Base-by-base conservation (phyloP, 2,888 invertebrate genomes). In the Epinotia demarniana region DNA sequence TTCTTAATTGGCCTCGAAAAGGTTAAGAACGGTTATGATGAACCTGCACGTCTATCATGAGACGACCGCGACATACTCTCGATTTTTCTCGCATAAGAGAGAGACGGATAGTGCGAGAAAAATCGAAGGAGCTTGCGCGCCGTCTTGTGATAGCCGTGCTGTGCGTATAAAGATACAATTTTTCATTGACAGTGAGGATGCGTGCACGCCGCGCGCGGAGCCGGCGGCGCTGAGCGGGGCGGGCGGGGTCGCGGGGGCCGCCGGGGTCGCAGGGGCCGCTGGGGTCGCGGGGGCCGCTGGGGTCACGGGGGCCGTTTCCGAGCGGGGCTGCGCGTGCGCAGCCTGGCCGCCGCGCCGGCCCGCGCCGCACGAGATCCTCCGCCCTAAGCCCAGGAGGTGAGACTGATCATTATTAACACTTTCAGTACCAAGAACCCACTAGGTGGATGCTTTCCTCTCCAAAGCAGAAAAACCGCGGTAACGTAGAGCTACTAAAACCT, bases 351-450 rank as follows among this genome's bases (percentile, higher is more conserved):
- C 90, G 84, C 90, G 91, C 80, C 89, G 91, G 82, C 92, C 91
- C 76, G 96, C 96, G 81, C 97, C 96, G 82, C 97, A 98, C 92
- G 97, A 98, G 91, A 98, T 98, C 85, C 95, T 98, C 79, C 94
- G 97, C 79, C 98, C 98, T 13, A 98, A 98, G 89, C 97, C 98
- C 12, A 95, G 98, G 88, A 96, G 98, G 97, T 97, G 11, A 49
- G 13, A 43, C 60, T 16, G 1, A 39, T 39, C 9, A 39, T 39
- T 39, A 39, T 33, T 33, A 33, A 33, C n/a, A n/a, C 11, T 49
- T 39, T 9, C 9, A 39, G 39, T 39, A 9, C 39, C 39, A 39
- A 9, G 39, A 39, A 39, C 39, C 39, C 39, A 9, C 39, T 33
- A 39, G 4, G 39, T 9, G 9, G 39, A 9, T 1, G 9, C 8